phyloP scores from a whole-genome alignment of 2,113 vertebrate genomes.

The Daphoenositta chrysoptera region DNA sequence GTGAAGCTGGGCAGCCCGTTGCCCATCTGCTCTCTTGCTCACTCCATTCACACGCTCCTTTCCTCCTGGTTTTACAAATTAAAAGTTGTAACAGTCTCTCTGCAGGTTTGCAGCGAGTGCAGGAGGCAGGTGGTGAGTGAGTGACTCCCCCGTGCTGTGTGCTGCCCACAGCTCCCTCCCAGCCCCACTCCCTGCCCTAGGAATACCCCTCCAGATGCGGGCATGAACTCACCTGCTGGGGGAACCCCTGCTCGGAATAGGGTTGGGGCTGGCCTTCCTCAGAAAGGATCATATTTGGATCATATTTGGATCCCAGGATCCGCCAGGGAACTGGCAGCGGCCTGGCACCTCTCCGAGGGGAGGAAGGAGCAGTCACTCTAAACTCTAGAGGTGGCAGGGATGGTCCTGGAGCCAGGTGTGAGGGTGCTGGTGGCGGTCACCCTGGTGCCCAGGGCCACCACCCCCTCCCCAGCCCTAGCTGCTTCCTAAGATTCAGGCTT shows the following conservation, averaged over 20 bases:
- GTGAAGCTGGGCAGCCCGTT: conserved; percentile 15
- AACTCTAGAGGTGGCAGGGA: background rate
- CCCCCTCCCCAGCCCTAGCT: fast-evolving
- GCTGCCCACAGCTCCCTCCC: background rate
- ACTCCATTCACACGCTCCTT: background rate
- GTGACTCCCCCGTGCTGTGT: background rate
- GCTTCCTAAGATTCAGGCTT: background rate
- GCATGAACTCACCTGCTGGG: background rate
- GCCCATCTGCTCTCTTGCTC: background rate
- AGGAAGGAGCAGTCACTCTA: background rate
- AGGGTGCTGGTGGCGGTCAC: fast-evolving
- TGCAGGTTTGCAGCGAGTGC: background rate
- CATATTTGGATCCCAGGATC: background rate
- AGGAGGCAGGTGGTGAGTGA: background rate
- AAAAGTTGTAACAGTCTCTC: background rate
- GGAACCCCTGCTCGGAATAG: background rate
- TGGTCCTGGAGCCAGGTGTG: background rate
- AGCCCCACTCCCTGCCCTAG: background rate
- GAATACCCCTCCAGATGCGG: fast-evolving
- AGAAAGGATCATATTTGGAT: background rate
- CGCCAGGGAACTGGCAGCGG: background rate
- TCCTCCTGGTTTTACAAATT: background rate
- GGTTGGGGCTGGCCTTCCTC: background rate
- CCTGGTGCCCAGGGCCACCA: background rate
- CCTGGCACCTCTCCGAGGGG: fast-evolving